Evolutionary conservation across 2,888 invertebrate genomes (phyloP).

Genomic region (Nowickia ferox): DNA sequence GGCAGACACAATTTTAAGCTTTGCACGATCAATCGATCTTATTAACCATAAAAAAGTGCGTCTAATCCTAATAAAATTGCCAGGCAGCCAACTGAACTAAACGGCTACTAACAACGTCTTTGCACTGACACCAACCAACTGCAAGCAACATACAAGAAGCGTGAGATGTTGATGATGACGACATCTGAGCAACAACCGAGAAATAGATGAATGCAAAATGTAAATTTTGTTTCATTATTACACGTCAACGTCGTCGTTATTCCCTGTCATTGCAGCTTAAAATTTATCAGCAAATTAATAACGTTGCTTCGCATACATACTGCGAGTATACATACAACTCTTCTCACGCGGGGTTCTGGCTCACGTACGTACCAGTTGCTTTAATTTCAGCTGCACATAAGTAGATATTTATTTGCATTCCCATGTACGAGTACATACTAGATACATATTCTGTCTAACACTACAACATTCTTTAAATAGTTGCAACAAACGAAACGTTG

Average conservation of each 20-base stretch:
- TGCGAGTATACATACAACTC: not conserved
- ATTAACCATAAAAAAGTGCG: constrained; percentile 62
- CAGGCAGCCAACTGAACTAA: constrained; percentile 51
- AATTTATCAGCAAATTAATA: constrained; percentile 72
- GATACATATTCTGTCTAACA: constrained; percentile 23
- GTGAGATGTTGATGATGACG: constrained; percentile 47
- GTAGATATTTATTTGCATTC: constrained; percentile 16
- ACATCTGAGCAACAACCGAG: constrained; percentile 42
- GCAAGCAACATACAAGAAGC: constrained; percentile 23
- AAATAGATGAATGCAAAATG: constrained; percentile 40
- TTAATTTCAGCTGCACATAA: not conserved
- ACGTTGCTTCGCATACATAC: constrained; percentile 64
- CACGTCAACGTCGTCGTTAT: constrained; percentile 71
- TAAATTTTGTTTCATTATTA: constrained; percentile 61
- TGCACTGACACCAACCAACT: constrained; percentile 25
- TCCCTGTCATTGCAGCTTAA: constrained; percentile 71
- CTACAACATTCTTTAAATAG: constrained; percentile 61
- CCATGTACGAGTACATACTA: not conserved
- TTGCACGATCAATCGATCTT: constrained; percentile 61
- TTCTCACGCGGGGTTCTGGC: not conserved
- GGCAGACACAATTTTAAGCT: constrained; percentile 5
- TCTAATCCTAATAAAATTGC: constrained; percentile 74
- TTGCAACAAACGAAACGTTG: constrained; percentile 50
- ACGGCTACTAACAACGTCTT: constrained; percentile 29
- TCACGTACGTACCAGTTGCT: constrained; percentile 17